A percentile compares a stretch with the other conserved stretches of the same genome.
Conservation (phyloP, 2,888 invertebrate genomes). For the Antheraea yamamai region DNA sequence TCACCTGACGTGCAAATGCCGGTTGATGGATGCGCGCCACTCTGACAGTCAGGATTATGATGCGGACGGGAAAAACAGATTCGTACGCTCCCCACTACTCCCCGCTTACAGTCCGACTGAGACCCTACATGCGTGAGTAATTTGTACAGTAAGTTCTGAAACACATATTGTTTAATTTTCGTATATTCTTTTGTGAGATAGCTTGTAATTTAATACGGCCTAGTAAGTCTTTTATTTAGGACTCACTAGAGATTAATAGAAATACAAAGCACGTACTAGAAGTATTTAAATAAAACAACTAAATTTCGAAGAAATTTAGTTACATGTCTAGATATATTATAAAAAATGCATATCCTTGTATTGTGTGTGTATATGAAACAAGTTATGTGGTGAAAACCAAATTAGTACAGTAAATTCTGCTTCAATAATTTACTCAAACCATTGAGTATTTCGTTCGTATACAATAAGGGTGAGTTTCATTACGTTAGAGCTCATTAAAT, state of each 20-base stretch:
- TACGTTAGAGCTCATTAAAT: too few species aligned
- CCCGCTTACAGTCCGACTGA: conserved; percentile 32
- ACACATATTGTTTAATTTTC: background rate
- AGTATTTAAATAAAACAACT: background rate
- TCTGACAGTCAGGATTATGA: conserved; percentile 58
- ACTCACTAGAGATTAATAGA: background rate
- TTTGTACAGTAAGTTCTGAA: conserved; percentile 6
- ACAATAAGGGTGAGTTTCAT: too few species aligned
- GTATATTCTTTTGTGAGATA: background rate
- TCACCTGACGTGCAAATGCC: conserved; percentile 63
- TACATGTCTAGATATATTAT: too few species aligned
- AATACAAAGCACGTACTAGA: background rate
- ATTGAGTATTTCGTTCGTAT: too few species aligned
- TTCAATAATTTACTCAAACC: too few species aligned
- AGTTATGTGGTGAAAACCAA: too few species aligned
- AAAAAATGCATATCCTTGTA: too few species aligned
- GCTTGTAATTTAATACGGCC: background rate
- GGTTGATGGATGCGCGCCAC: conserved; percentile 63
- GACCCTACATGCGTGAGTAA: conserved; percentile 31
- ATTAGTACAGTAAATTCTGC: too few species aligned
- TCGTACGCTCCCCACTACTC: conserved; percentile 25
- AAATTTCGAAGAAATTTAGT: background rate
- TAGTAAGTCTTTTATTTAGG: background rate
- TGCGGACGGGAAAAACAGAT: conserved; percentile 49
- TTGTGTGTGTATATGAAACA: too few species aligned